phyloP scores from a whole-genome alignment of 2,113 vertebrate species.

The Brachyhypopomus occidentalis region DNA sequence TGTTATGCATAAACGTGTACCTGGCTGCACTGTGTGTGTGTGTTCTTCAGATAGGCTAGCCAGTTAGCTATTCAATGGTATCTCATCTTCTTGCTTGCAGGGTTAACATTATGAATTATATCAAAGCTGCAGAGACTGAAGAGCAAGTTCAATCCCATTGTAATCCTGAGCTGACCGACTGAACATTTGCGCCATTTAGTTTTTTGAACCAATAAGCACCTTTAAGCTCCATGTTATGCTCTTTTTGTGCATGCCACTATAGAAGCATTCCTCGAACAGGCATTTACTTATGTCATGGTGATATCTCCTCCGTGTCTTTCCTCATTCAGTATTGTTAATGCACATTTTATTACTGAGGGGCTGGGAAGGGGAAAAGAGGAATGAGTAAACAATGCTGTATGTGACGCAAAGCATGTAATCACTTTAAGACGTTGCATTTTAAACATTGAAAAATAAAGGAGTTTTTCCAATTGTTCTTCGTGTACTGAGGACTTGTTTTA shows the following conservation, averaged over 20 bases:
- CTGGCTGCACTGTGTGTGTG: constrained; percentile 42
- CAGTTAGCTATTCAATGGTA: constrained; percentile 81
- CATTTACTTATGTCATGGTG: constrained; percentile 48
- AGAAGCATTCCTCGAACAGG: constrained; percentile 40
- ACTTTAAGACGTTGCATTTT: constrained; percentile 84
- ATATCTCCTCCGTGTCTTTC: constrained; percentile 50
- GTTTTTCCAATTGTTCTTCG: constrained; percentile 86
- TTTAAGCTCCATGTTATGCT: constrained; percentile 45
- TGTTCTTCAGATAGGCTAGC: constrained; percentile 74
- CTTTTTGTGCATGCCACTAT: constrained; percentile 56
- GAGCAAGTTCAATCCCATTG: constrained; percentile 83
- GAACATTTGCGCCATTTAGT: constrained; percentile 83
- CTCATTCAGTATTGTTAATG: constrained; percentile 76
- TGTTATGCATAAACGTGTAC: constrained; percentile 41
- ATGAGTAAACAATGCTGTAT: constrained; percentile 81
- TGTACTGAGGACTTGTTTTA: constrained; percentile 87
- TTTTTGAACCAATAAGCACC: constrained; percentile 56
- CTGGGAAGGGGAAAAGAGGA: constrained; percentile 57
- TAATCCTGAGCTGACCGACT: constrained; percentile 74
- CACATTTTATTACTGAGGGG: constrained; percentile 70
- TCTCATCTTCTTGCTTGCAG: constrained; percentile 93
- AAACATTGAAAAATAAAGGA: constrained; percentile 85
- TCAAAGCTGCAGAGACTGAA: constrained; percentile 87
- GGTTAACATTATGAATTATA: constrained; percentile 91
- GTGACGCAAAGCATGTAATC: constrained; percentile 88